Evolutionary conservation across 2,113 vertebrate genomes (phyloP).

Genomic region (Oophaga pumilio): DNA sequence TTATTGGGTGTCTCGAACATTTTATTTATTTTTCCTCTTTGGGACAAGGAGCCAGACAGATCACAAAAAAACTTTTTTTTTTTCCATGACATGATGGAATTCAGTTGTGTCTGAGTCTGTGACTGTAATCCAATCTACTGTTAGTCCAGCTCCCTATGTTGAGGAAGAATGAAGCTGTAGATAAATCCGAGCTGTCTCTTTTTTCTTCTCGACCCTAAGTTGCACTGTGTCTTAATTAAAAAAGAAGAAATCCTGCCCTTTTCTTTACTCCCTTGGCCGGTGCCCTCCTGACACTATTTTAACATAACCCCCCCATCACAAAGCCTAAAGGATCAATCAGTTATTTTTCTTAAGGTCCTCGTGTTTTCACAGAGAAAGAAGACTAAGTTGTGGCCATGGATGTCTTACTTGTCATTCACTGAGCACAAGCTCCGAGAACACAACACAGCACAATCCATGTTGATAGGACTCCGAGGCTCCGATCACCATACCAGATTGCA

Average conservation of each 20-base stretch:
- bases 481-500: not conserved
- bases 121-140: conserved; percentile 27
- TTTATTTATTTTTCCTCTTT: conserved; percentile 4
- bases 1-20: not conserved
- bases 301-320: conserved; percentile 13
- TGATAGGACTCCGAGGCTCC: not conserved
- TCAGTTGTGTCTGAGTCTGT: conserved; percentile 14
- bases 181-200: not conserved
- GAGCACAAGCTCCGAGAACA: not conserved
- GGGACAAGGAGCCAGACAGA: not conserved
- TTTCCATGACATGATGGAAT: not conserved
- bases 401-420: conserved; percentile 15
- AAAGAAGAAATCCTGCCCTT: not conserved
- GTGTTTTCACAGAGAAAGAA: conserved; percentile 45
- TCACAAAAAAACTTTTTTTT: not conserved
- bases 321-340: conserved; percentile 34
- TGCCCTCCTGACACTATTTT: conserved; percentile 34
- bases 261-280: not conserved
- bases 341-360: conserved; percentile 13
- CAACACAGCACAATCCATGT: not conserved
- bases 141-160: not conserved
- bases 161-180: not conserved
- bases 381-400: conserved; percentile 6
- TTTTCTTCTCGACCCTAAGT: not conserved
- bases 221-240: conserved; percentile 32